Conservation (phyloP, 2,888 invertebrate genomes). For the Brassicogethes aeneus region DNA sequence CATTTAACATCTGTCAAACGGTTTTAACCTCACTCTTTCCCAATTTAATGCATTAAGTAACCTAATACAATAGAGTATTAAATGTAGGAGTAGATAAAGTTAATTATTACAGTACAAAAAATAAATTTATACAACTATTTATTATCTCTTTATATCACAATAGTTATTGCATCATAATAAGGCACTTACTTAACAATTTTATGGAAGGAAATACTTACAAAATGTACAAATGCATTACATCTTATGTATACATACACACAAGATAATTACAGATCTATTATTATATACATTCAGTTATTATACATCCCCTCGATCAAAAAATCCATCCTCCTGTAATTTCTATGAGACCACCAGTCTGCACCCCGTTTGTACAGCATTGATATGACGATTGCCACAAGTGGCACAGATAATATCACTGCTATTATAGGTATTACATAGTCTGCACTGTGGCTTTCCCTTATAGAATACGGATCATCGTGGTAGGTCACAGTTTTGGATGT, state of each 20-base stretch:
- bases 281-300: conserved; percentile 50
- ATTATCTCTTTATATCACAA: conserved; percentile 24
- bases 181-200: conserved; percentile 14
- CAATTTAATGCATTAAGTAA: too few species aligned
- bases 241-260: background rate
- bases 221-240: background rate
- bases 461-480: conserved; percentile 23
- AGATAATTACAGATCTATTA: background rate
- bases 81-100: background rate
- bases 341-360: conserved; percentile 76
- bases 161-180: conserved; percentile 21
- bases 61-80: too few species aligned
- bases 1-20: too few species aligned
- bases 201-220: background rate
- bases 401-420: conserved; percentile 63
- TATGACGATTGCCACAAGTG: conserved; percentile 60
- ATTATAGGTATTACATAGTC: conserved; percentile 69
- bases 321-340: conserved; percentile 82
- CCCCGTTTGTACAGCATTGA: conserved; percentile 60
- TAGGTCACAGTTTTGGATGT: conserved; percentile 1
- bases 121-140: conserved; percentile 9
- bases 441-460: conserved; percentile 32
- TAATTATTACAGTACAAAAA: background rate
- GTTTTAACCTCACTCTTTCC: too few species aligned
- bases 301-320: conserved; percentile 86